phyloP scores from a whole-genome alignment of 2,888 invertebrate species.

The Thumatha senex region DNA sequence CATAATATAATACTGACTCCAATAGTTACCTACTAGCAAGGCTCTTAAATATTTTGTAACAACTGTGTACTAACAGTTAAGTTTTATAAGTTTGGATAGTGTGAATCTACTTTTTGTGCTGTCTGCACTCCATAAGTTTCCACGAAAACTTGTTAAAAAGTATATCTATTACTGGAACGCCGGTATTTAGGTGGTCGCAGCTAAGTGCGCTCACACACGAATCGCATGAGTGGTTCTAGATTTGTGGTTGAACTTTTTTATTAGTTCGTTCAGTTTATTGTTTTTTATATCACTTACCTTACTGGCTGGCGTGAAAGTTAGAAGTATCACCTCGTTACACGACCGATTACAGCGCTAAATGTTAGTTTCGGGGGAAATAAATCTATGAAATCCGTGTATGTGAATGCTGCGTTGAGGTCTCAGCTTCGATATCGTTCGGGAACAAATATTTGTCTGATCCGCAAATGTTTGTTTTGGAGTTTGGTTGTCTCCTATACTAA shows the following conservation, averaged over 20 bases:
- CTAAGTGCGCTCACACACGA: slow-evolving; percentile 35
- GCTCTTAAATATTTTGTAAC: too few relatives aligned
- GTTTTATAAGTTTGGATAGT: neutral
- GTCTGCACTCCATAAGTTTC: slow-evolving; percentile 4
- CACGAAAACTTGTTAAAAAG: slow-evolving; percentile 57
- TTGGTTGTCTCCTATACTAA: too few relatives aligned
- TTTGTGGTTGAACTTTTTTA: slow-evolving; percentile 27
- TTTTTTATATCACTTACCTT: neutral
- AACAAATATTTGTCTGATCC: too few relatives aligned
- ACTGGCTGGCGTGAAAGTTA: neutral
- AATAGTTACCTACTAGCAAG: too few relatives aligned
- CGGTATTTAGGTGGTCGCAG: slow-evolving; percentile 30
- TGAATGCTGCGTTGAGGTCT: too few relatives aligned
- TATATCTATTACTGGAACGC: slow-evolving; percentile 48
- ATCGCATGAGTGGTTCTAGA: slow-evolving; percentile 16
- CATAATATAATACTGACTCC: too few relatives aligned
- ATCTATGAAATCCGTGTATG: too few relatives aligned
- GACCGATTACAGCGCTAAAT: neutral
- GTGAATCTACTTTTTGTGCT: neutral
- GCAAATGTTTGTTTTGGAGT: too few relatives aligned
- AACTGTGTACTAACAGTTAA: too few relatives aligned
- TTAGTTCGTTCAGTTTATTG: slow-evolving; percentile 5
- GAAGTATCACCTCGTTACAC: too few relatives aligned
- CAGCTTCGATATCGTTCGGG: too few relatives aligned
- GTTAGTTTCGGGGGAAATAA: neutral